Evolutionary conservation across 2,113 vertebrate species (phyloP).

Genomic region (Uria lomvia): DNA sequence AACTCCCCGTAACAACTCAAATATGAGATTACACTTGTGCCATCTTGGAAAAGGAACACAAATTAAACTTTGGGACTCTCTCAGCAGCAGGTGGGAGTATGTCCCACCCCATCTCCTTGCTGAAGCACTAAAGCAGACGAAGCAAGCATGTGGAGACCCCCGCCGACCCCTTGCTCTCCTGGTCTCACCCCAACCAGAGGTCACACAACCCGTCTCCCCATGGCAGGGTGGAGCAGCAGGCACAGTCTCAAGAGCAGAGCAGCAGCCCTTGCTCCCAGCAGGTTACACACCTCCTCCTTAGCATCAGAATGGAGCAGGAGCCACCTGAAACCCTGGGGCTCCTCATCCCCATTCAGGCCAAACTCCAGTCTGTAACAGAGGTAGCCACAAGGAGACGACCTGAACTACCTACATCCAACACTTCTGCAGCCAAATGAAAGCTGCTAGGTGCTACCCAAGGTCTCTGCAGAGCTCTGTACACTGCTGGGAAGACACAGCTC

Average conservation of each 20-base stretch:
- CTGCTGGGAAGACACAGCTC: neutral
- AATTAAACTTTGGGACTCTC: too few species aligned
- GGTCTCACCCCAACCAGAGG: neutral
- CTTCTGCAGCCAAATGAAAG: constrained; percentile 18
- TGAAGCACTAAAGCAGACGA: neutral
- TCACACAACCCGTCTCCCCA: neutral
- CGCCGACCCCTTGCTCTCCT: neutral
- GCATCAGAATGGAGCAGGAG: neutral
- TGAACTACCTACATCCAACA: constrained; percentile 18
- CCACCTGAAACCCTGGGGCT: neutral
- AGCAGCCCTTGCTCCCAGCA: neutral
- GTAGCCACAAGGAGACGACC: neutral
- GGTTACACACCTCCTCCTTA: constrained; percentile 45
- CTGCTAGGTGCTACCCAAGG: neutral
- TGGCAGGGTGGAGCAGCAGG: fast-evolving
- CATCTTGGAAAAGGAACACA: neutral
- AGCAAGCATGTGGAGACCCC: fast-evolving
- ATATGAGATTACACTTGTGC: fast-evolving
- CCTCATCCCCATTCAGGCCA: constrained; percentile 7
- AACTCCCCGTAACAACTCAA: neutral
- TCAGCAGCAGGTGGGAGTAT: fast-evolving
- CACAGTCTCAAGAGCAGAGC: neutral
- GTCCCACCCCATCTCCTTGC: neutral
- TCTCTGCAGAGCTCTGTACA: neutral
- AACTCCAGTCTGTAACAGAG: constrained; percentile 8